These are phyloP conservation scores for Melieria picta DNA, from an alignment of 2,888 invertebrate genomes.

Conservation along the genomic window DNA sequence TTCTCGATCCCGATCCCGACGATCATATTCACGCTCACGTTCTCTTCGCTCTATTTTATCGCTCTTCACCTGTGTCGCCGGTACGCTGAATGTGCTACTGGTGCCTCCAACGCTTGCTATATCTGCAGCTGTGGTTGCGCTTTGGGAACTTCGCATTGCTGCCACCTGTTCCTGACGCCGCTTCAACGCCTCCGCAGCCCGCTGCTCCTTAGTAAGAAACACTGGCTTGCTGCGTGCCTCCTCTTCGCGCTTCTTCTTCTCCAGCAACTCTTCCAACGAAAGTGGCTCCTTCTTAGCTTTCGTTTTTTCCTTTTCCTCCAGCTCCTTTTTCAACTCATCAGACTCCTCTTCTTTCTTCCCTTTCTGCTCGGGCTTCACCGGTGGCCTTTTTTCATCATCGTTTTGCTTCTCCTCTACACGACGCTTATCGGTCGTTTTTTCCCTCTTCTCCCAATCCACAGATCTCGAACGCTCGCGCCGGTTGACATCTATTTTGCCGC, in stretches of 20 bases:
- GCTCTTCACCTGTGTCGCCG: constrained; percentile 41
- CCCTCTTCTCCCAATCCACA: constrained; percentile 14
- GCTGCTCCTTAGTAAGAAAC: constrained; percentile 95
- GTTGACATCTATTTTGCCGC: neutral
- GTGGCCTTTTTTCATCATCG: constrained; percentile 18
- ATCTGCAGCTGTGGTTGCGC: constrained; percentile 39
- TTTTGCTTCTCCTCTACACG: constrained; percentile 40
- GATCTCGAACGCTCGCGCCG: constrained; percentile 17
- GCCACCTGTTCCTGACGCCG: constrained; percentile 90
- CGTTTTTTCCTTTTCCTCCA: constrained; percentile 59
- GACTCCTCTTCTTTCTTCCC: constrained; percentile 36
- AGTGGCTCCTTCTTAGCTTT: constrained; percentile 79
- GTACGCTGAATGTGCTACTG: constrained; percentile 3
- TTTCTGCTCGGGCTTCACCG: constrained; percentile 29
- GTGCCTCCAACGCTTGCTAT: constrained; percentile 1
- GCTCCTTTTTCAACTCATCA: constrained; percentile 66
- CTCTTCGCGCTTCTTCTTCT: constrained; percentile 96
- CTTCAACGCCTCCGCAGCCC: constrained; percentile 88
- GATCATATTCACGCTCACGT: constrained; percentile 36
- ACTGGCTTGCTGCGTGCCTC: constrained; percentile 95
- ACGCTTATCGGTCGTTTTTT: constrained; percentile 35
- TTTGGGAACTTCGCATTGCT: constrained; percentile 77
- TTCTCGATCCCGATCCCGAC: constrained; percentile 60
- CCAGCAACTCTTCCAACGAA: constrained; percentile 93
- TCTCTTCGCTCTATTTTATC: constrained; percentile 42